Evolutionary conservation across 2,888 invertebrate species (phyloP).

Genomic region (Harmothoe impar): DNA sequence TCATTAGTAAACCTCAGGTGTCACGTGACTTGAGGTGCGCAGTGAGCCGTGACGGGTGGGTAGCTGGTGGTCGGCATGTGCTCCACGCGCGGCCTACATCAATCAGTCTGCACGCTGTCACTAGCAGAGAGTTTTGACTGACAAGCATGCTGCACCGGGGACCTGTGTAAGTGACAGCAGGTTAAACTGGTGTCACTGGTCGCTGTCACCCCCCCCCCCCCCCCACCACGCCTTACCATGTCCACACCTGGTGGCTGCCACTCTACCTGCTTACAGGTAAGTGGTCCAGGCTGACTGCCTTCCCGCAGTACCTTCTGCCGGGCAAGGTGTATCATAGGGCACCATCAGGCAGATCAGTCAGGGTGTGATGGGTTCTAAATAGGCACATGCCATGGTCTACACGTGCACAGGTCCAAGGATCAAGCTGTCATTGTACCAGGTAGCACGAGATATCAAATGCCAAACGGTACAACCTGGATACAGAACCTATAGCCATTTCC

Average conservation of each 20-base stretch:
- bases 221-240: too few species aligned
- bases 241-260: slow-evolving; percentile 1
- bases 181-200: slow-evolving; percentile 7
- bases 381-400: too few species aligned
- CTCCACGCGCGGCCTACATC: not conserved
- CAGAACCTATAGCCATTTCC: too few species aligned
- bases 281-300: too few species aligned
- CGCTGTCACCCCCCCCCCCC: not conserved
- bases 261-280: not conserved
- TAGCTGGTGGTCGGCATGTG: not conserved
- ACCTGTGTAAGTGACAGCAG: not conserved
- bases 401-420: too few species aligned
- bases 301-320: too few species aligned
- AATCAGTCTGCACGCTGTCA: slow-evolving; percentile 6
- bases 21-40: not conserved
- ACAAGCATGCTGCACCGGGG: not conserved
- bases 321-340: too few species aligned
- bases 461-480: too few species aligned
- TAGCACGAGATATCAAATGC: too few species aligned
- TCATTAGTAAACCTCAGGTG: not conserved
- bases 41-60: not conserved
- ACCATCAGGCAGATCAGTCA: too few species aligned
- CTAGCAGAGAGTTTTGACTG: not conserved
- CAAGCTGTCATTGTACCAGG: too few species aligned
- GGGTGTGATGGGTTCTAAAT: too few species aligned